Conservation (phyloP, 2,888 invertebrate species). For the Bembecia ichneumoniformis region DNA sequence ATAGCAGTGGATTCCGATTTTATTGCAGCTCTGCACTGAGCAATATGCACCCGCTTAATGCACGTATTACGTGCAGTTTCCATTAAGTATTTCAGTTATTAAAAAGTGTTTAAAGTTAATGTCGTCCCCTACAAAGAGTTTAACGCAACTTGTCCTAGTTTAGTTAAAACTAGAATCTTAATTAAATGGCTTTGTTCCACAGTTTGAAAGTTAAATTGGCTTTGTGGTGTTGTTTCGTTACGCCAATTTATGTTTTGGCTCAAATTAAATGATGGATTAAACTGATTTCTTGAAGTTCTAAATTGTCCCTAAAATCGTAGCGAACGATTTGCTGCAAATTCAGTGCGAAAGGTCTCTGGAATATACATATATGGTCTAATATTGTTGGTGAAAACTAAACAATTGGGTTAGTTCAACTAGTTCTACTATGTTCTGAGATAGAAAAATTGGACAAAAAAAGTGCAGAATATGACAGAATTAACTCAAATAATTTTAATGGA, state of each 20-base stretch:
- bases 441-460: too few relatives aligned
- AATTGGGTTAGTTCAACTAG: too few relatives aligned
- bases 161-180: background rate
- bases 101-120: background rate
- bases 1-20: slow-evolving; percentile 61
- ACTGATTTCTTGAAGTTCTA: too few relatives aligned
- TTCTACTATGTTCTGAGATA: too few relatives aligned
- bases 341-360: too few relatives aligned
- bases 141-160: background rate
- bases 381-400: too few relatives aligned
- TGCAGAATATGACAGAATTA: too few relatives aligned
- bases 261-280: background rate
- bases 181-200: background rate
- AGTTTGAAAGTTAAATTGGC: background rate
- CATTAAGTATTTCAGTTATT: background rate
- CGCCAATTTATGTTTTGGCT: background rate
- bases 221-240: background rate
- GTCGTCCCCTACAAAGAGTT: background rate
- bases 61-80: background rate
- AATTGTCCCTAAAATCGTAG: too few relatives aligned
- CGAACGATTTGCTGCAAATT: too few relatives aligned
- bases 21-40: slow-evolving; percentile 48
- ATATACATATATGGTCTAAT: too few relatives aligned
- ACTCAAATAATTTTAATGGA: too few relatives aligned
- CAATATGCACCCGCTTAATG: slow-evolving; percentile 28